Evolutionary conservation across 2,888 invertebrate species (phyloP).

Genomic region (Cephus pulcher): DNA sequence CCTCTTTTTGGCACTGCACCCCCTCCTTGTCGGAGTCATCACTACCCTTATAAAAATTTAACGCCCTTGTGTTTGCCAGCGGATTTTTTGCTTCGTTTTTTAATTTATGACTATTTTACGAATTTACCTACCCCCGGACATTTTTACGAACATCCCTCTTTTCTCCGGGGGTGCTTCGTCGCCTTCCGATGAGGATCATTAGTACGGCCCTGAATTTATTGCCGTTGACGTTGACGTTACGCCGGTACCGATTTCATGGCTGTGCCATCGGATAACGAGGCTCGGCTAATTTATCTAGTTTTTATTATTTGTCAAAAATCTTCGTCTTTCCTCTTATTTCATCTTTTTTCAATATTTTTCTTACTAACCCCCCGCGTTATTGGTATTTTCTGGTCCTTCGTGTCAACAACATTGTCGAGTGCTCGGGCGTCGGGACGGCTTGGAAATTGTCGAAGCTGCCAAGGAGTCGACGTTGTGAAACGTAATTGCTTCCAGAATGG

Average conservation of each 20-base stretch:
- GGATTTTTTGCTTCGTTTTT: not conserved
- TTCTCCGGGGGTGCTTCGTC: not conserved
- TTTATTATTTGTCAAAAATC: not conserved
- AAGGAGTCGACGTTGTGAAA: not conserved
- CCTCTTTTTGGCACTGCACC: not conserved
- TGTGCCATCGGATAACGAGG: not conserved
- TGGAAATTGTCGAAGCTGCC: not conserved
- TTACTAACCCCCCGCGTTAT: not conserved
- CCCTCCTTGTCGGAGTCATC: not conserved
- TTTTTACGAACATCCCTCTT: not conserved
- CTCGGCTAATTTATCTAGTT: not conserved
- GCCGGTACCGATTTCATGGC: not conserved
- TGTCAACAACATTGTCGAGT: not conserved
- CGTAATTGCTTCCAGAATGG: not conserved
- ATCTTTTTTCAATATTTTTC: not conserved
- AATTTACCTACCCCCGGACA: not conserved
- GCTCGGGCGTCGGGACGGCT: not conserved
- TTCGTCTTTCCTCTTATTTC: not conserved
- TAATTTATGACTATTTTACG: not conserved
- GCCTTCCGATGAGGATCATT: not conserved
- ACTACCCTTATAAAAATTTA: not conserved
- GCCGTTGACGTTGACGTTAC: not conserved
- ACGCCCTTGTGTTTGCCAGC: not conserved
- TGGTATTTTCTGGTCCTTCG: not conserved
- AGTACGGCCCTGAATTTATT: not conserved